Base-by-base conservation (phyloP, 2,113 vertebrate genomes). In the Eurystomus gularis region DNA sequence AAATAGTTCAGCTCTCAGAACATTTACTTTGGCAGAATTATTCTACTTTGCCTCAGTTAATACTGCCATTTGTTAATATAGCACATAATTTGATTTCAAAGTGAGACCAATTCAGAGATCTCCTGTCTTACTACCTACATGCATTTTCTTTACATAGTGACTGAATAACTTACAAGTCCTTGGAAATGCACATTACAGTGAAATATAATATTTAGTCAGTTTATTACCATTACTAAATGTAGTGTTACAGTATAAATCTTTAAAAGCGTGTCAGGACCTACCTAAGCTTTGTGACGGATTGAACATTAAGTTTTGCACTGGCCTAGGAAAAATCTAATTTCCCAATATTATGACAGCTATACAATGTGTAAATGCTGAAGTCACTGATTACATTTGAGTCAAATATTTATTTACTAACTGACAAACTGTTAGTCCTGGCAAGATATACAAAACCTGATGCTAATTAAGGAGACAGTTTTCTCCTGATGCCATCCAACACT, bases 391-490 rank as follows among this genome's bases (percentile, higher is more conserved):
- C 54, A 90, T 83, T 81, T 11, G 10, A 92, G 79, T 92, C 79
- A 94, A 93, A 90, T 92, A 90, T 96, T 94, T 96, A 92, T 95
- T 96, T 94, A 90, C 90, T 64, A 65, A 49, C 48, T 65, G 76
- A 93, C 85, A 95, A 94, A 96, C 15, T 65, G 72, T 68, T 94
- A 71, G 42, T 49, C 48, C 69, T 94, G 85, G 92, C 86, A 92
- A 72, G 76, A 65, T 44, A 83, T 21, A 66, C 44, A 94, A 94
- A 88, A 88, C 10, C 24, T 78, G 82, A 75, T 69, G 60, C 33
- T 95, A 95, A 97, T 93, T 95, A 94, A 76, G 54, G 33, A 61
- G 52, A 64, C 24, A 66, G 17, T n/a, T 79, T 91, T 76, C 66
- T 88, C 52, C 79, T 83, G 82, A 80, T 55, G 33, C n/a, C n/a